Evolutionary conservation across 2,797 vertebrate genomes (phyloP).

Genomic region (Poeciliopsis presidionis): DNA sequence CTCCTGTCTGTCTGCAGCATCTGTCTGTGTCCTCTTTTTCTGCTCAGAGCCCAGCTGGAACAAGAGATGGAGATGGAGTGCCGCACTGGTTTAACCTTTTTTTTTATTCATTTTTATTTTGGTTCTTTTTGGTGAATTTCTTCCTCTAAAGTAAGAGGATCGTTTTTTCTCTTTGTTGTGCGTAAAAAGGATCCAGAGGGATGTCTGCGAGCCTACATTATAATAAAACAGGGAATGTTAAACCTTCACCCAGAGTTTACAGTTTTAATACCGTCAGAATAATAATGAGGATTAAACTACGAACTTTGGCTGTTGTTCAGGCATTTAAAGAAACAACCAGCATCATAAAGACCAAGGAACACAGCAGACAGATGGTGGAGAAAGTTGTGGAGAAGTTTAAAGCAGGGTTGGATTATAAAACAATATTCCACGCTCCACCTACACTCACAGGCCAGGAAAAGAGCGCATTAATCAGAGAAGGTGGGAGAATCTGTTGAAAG

Average conservation of each 20-base stretch:
- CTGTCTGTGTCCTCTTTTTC: constrained; percentile 16
- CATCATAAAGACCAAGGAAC: neutral
- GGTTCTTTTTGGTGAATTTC: constrained; percentile 3
- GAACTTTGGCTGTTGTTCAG: neutral
- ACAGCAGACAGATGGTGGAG: neutral
- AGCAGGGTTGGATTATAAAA: neutral
- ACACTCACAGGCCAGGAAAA: neutral
- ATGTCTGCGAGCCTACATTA: constrained; percentile 17
- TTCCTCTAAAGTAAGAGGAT: constrained; percentile 11
- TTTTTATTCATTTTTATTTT: constrained; percentile 11
- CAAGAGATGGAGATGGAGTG: constrained; percentile 17
- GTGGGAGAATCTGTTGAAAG: neutral
- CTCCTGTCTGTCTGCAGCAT: constrained; percentile 24
- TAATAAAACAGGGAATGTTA: neutral
- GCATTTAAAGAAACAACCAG: neutral
- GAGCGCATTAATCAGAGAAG: neutral
- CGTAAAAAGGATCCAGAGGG: neutral
- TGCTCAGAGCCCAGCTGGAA: constrained; percentile 56
- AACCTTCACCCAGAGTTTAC: neutral
- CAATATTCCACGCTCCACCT: neutral
- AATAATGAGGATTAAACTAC: neutral
- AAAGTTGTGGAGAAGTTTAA: neutral
- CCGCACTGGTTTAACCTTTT: constrained; percentile 6
- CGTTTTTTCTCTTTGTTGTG: constrained; percentile 31
- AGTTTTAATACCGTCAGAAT: neutral